Evolutionary conservation across 2,888 invertebrate species (phyloP).

Genomic region (Eulithis testata): DNA sequence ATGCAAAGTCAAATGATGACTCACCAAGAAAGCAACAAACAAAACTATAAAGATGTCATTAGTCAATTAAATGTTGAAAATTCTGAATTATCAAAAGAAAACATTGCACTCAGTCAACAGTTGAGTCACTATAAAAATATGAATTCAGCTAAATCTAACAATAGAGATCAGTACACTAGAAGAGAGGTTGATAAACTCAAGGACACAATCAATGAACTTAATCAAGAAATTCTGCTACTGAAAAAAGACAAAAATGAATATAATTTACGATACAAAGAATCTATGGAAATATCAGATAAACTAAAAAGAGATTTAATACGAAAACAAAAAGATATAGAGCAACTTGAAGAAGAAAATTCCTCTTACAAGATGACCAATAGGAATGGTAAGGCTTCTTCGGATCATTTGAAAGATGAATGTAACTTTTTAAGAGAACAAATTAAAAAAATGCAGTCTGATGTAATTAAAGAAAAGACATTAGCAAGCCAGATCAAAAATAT

Average conservation of each 20-base stretch:
- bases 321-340: slow-evolving; percentile 74
- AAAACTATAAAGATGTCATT: slow-evolving; percentile 74
- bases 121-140: slow-evolving; percentile 68
- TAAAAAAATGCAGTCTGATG: slow-evolving; percentile 75
- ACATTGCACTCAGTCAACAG: slow-evolving; percentile 70
- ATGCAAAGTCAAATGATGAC: slow-evolving; percentile 55
- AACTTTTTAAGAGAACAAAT: slow-evolving; percentile 75
- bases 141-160: slow-evolving; percentile 52
- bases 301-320: slow-evolving; percentile 71
- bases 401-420: slow-evolving; percentile 75
- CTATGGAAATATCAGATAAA: slow-evolving; percentile 67
- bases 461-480: slow-evolving; percentile 78
- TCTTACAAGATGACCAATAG: slow-evolving; percentile 76
- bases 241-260: slow-evolving; percentile 76
- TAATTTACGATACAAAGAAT: slow-evolving; percentile 68
- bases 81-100: slow-evolving; percentile 75
- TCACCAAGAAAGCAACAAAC: slow-evolving; percentile 59
- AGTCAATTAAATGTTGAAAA: slow-evolving; percentile 76
- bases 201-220: slow-evolving; percentile 63
- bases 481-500: slow-evolving; percentile 86
- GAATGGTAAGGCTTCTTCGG: slow-evolving; percentile 74
- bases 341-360: slow-evolving; percentile 75
- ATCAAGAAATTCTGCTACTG: slow-evolving; percentile 62
- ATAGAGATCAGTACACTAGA: slow-evolving; percentile 56
- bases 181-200: slow-evolving; percentile 63